Base-by-base conservation (phyloP, 2,888 invertebrate species). In the Drosophila seclusa region DNA sequence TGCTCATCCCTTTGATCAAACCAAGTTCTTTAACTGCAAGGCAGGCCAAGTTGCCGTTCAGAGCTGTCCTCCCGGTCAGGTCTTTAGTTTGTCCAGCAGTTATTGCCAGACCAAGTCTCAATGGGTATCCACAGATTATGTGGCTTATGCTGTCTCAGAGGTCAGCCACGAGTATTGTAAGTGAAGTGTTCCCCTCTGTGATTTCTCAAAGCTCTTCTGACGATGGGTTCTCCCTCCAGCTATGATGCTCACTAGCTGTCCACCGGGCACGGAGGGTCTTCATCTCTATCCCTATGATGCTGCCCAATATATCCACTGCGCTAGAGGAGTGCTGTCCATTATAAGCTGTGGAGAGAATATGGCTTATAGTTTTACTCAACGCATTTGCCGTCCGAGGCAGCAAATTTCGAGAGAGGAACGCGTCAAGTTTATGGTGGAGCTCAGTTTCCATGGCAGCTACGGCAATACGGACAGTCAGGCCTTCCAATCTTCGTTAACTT, bases 21-120 rank as follows among this genome's bases (percentile, higher is more conserved):
- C 94, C 69, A 95, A 94, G 83, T 96, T 95, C 85, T 93, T 96
- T 21, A 95, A 95, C 83, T 96, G 96, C 83, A 95, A 94, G 94
- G 94, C 94, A 74, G 96, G 96, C 0, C 93, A 95, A 55, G 94
- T 95, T 0, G 93, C 93, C 53, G 93, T 95, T 1, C 95, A 95
- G 78, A 94, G 94, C 40, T 96, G 96, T 83, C 93, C 94, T 1
- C 94, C 95, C 0, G 94, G 94, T 2, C 95, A 95, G 0, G 93
- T 95, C 4, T 96, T 96, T 88, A 95, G 95, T 89, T 94, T 95
- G 5, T 83, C 86, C 0, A 85, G 92, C 16, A 92, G 92, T 7
- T 92, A 93, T 34, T 96, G 96, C 80, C 95, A 95, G 85, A 93
- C 92, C 80, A 94, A 95, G 1, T 85, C 92, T 40, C 94, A 94